A percentile compares a stretch with the other conserved stretches of the same genome.
These are phyloP conservation scores for Naja naja DNA, from an alignment of 2,113 vertebrate species.

Conservation along the genomic window DNA sequence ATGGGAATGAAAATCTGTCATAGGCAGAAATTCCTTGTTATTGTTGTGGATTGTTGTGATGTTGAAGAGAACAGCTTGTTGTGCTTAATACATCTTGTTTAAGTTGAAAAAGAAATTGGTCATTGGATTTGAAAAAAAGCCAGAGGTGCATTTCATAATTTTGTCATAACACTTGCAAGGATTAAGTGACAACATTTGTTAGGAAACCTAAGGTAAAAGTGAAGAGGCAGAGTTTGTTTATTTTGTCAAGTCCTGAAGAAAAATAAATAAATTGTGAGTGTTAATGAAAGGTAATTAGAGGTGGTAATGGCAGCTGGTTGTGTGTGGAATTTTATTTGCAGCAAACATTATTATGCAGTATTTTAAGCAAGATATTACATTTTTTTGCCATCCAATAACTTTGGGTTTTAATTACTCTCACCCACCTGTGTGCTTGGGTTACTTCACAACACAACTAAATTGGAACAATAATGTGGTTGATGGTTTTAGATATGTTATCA, in stretches of 20 bases:
- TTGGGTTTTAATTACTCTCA: not conserved
- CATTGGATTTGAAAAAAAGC: not conserved
- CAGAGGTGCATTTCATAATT: not conserved
- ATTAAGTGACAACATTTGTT: not conserved
- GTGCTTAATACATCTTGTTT: not conserved
- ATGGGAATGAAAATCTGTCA: not conserved
- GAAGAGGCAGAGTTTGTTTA: not conserved
- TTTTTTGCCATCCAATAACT: not conserved
- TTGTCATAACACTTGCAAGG: not conserved
- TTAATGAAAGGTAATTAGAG: not conserved
- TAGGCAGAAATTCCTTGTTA: not conserved
- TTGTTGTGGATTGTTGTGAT: not conserved
- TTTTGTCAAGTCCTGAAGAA: not conserved
- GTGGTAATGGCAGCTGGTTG: not conserved
- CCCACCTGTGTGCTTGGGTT: not conserved
- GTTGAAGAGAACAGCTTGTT: not conserved
- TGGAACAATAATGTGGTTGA: not conserved
- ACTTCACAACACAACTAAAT: not conserved
- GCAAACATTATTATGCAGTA: not conserved
- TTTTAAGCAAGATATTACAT: not conserved
- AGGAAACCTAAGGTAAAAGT: not conserved
- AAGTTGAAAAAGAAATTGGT: not conserved
- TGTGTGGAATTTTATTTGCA: not conserved
- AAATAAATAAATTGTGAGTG: not conserved
- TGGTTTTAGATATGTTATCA: not conserved